Percentiles rank a stretch among this genome's conserved stretches.
Evolutionary conservation across 2,888 invertebrate species (phyloP).

Genomic region (Caprella mutica): DNA sequence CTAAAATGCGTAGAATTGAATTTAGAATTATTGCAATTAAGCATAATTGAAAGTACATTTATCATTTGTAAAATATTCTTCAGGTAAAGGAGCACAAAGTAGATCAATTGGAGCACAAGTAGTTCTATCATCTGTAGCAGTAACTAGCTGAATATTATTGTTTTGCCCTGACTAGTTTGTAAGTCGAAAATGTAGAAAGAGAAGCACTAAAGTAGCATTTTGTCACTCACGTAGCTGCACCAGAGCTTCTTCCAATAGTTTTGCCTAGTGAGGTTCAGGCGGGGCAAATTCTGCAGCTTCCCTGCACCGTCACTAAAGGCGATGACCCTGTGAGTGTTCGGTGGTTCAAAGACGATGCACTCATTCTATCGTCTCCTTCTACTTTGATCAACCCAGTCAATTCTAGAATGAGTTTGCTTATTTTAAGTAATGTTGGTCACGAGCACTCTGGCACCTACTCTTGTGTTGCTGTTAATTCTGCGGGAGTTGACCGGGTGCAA

Average conservation of each 20-base stretch:
- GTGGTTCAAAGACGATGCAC: slow-evolving; percentile 30
- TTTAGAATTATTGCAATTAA: too few species aligned
- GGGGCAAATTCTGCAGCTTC: slow-evolving; percentile 31
- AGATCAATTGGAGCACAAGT: too few species aligned
- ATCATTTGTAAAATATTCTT: too few species aligned
- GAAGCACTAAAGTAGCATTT: too few species aligned
- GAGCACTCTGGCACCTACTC: slow-evolving; percentile 37
- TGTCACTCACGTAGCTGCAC: slow-evolving; percentile 23
- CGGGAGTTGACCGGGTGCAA: slow-evolving; percentile 28
- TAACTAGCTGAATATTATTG: too few species aligned
- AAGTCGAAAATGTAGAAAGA: too few species aligned
- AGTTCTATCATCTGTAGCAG: too few species aligned
- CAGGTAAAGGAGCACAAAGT: too few species aligned
- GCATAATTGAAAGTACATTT: too few species aligned
- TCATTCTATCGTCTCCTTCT: slow-evolving; percentile 18
- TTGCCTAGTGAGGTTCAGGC: slow-evolving; percentile 34
- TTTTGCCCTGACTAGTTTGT: too few species aligned
- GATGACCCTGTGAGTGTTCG: slow-evolving; percentile 32
- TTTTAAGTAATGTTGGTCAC: slow-evolving; percentile 36
- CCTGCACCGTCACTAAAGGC: slow-evolving; percentile 33
- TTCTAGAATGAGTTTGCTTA: slow-evolving; percentile 34
- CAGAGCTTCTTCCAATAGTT: slow-evolving; percentile 35
- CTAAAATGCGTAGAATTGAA: too few species aligned
- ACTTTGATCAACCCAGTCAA: slow-evolving; percentile 28
- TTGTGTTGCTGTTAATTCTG: slow-evolving; percentile 35